Base-by-base conservation (phyloP, 2,888 invertebrate species). In the Eudemis profundana region DNA sequence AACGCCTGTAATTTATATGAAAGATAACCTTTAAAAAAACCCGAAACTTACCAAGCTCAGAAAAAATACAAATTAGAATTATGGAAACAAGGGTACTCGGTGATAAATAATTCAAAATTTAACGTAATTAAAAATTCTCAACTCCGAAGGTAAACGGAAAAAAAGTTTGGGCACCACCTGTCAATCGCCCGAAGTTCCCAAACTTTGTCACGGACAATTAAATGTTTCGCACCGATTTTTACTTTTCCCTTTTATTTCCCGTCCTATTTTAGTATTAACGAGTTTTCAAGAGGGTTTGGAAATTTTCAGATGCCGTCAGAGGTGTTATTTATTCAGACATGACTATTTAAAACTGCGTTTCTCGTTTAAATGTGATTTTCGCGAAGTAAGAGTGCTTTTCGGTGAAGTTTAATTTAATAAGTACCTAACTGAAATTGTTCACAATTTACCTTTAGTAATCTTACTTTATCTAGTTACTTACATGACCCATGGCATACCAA, bases 111-210 rank as follows among this genome's bases (percentile, higher is more conserved):
- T 17, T 46, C n/a, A n/a, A 46, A 4, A 19, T 46, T 4, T 4
- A 46, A n/a, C 4, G n/a, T 17, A 12, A 4, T 17, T 46, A 46
- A 63, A 56, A 15, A 27, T 46, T 23, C 23, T 10, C 0, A 23
- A 56, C 19, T 23, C 10, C 7, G 42, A 50, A 63, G 42, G 33
- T 50, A 17, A 14, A n/a, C 4, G 33, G 49, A 19, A 23, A n/a
- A 15, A 44, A 59, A 64, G 64, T 64, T 64, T 51, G 15, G 27
- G 57, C 50, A 44, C 61, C 61, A 17, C 29, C 56, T 64, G 57
- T 51, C 64, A 42, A 50, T 27, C 29, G 64, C 50, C 44, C 19
- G 40, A 36, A 46, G 36, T 14, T 50, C 57, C 21, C 42, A 38
- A 64, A 64, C 57, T 64, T 64, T 36, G 50, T 14, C 38, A 17